These are phyloP conservation scores for Limnephilus lunatus DNA, from an alignment of 2,888 invertebrate species.

Conservation along the genomic window DNA sequence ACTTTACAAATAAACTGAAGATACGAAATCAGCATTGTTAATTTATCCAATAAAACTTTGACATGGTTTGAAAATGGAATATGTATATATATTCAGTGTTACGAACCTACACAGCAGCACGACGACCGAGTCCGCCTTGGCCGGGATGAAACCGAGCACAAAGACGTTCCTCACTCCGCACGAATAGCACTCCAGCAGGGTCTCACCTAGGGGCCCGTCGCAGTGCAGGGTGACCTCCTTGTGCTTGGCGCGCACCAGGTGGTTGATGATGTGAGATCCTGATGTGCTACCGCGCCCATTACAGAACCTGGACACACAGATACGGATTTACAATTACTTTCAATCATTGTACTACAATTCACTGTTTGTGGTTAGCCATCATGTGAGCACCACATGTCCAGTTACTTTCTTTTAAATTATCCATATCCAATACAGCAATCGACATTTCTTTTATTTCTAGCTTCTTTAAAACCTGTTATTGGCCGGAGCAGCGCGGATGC, in stretches of 20 bases:
- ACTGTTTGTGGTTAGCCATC: neutral
- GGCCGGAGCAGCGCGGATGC: too few relatives aligned
- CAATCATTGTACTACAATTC: neutral
- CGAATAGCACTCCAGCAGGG: constrained; percentile 98
- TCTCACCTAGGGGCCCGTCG: constrained; percentile 98
- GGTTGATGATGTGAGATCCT: constrained; percentile 99
- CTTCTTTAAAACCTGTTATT: too few relatives aligned
- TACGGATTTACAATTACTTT: neutral
- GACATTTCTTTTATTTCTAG: too few relatives aligned
- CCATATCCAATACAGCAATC: too few relatives aligned
- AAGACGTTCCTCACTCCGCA: constrained; percentile 99
- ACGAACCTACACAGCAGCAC: constrained; percentile 92
- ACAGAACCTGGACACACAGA: constrained; percentile 83
- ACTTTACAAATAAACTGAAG: neutral
- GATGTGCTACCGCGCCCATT: constrained; percentile 99
- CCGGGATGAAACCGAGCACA: constrained; percentile 98
- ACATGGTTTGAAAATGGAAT: neutral
- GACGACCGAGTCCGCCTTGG: constrained; percentile 98
- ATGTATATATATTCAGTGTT: constrained; percentile 34
- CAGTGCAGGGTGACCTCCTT: constrained; percentile 98
- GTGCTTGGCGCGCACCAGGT: constrained; percentile 98
- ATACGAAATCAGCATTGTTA: neutral
- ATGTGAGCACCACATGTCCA: too few relatives aligned
- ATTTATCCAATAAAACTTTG: neutral
- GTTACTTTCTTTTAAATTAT: too few relatives aligned